Evolutionary conservation across 2,888 invertebrate species (phyloP), one percentile per base, ranked within the genome.

Genomic region (Oligia fasciuncula): DNA sequence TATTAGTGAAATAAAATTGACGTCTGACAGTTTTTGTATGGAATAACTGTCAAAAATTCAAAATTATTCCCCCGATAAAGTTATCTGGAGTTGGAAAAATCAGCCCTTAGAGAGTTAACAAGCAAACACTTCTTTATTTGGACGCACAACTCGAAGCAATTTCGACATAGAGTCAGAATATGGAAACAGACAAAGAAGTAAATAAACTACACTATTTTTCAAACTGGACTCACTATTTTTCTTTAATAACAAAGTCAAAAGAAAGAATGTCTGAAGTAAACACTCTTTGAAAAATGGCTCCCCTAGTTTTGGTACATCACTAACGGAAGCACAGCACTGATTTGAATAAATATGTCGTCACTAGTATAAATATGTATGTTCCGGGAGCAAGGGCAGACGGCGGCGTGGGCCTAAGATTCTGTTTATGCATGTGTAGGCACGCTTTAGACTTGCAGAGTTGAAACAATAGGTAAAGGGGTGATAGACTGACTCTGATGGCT

Each of bases 391-490:
- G 84, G 80, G 74, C 83, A 69, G 69, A 9, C 75, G 43, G 35
- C 49, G 68, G 35, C 49, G 68, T 23, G 67, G 17, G 67, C 69
- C 77, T 77, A 81, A 85, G 75, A 84, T 65, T 80, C 80, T 73
- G 77, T 80, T 77, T 81, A 85, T 87, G 85, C 87, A 87, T 85
- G 85, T 87, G 75, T 76, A 71, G 67, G 63, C 85, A 81, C 85
- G 85, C 73, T 43, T 79, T 46, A 84, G 71, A 80, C 87, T 84
- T 84, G 76, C 80, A 80, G 66, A 84, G 76, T 73, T 54, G 51
- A 35, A 66, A 76, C 79, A 72, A 76, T 69, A 40, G 23, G 54
- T 43, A 79, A 73, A 49, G 49, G 6, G 17, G 0, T 51, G 40
- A n/a, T 35, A 70, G 40, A 85, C 73, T 85, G 40, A n/a, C 69